A percentile compares a stretch with the other conserved stretches of the same genome.
These are phyloP conservation scores for Rhizomys pruinosus DNA, from an alignment of 2,113 vertebrate species.

Conservation along the genomic window DNA sequence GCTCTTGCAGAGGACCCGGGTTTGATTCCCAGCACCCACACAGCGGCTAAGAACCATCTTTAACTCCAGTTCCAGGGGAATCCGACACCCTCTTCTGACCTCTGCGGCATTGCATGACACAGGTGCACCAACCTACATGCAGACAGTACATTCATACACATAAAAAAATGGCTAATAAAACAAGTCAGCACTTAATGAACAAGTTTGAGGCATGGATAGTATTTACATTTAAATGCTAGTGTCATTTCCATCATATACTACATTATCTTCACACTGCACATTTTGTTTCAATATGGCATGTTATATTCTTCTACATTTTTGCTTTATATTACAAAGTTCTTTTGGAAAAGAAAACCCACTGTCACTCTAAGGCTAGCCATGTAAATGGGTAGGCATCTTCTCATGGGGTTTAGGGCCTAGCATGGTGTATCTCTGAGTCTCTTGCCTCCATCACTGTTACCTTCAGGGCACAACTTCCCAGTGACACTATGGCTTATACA, in stretches of 20 bases:
- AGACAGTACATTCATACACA: too few relatives aligned
- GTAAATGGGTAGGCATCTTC: background rate
- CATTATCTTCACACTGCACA: background rate
- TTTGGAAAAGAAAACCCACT: constrained; percentile 21
- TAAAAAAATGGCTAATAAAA: constrained; percentile 24
- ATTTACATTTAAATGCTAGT: background rate
- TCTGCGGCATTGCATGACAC: too few relatives aligned
- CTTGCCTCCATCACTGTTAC: background rate
- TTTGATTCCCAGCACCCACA: too few relatives aligned
- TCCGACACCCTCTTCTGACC: too few relatives aligned
- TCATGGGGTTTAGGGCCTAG: too few relatives aligned
- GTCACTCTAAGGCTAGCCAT: background rate
- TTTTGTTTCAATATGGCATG: background rate
- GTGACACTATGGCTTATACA: background rate
- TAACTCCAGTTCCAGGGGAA: too few relatives aligned
- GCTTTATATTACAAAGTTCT: background rate
- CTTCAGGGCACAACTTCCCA: background rate
- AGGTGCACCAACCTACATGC: too few relatives aligned
- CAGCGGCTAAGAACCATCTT: too few relatives aligned
- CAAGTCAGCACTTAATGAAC: background rate
- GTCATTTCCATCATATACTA: background rate
- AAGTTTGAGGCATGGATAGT: background rate
- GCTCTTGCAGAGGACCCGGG: too few relatives aligned
- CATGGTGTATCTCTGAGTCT: too few relatives aligned
- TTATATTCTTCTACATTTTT: background rate